Percentiles rank a stretch among this genome's conserved stretches.
Conservation (phyloP, 2,888 invertebrate species). For the Perdita meconis region DNA sequence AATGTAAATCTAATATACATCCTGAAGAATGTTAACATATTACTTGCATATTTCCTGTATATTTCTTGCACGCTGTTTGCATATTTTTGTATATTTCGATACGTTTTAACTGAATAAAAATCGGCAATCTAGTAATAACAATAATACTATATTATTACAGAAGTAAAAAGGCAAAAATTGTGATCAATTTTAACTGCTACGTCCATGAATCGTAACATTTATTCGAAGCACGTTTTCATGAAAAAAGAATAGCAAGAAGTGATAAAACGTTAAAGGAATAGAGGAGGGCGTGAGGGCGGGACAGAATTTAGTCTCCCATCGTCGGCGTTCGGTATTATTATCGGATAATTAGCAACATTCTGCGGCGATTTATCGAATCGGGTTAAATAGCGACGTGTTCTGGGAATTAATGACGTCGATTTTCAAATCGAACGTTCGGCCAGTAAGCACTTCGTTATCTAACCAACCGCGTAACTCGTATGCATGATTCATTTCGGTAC, state of each 20-base stretch:
- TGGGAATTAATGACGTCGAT: constrained; percentile 63
- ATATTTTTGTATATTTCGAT: no score
- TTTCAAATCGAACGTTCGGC: constrained; percentile 51
- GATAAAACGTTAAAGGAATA: constrained; percentile 32
- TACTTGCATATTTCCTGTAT: no score
- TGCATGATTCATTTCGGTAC: constrained; percentile 34
- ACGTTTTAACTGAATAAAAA: no score
- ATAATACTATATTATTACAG: background rate
- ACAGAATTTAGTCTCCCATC: constrained; percentile 36
- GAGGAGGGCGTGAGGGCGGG: background rate
- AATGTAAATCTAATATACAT: no score
- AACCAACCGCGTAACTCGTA: constrained; percentile 37
- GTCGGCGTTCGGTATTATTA: constrained; percentile 53
- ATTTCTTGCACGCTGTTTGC: no score
- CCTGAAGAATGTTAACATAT: no score
- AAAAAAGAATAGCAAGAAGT: constrained; percentile 15
- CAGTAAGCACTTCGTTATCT: constrained; percentile 59
- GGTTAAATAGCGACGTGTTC: constrained; percentile 63
- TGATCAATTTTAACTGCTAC: constrained; percentile 23
- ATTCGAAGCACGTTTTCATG: constrained; percentile 44
- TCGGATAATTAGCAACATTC: constrained; percentile 66
- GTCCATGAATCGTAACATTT: constrained; percentile 20
- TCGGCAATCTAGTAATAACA: background rate
- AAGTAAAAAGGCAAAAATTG: background rate
- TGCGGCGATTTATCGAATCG: constrained; percentile 65